Conservation (phyloP, 2,113 vertebrate species). For the Salvator merianae region DNA sequence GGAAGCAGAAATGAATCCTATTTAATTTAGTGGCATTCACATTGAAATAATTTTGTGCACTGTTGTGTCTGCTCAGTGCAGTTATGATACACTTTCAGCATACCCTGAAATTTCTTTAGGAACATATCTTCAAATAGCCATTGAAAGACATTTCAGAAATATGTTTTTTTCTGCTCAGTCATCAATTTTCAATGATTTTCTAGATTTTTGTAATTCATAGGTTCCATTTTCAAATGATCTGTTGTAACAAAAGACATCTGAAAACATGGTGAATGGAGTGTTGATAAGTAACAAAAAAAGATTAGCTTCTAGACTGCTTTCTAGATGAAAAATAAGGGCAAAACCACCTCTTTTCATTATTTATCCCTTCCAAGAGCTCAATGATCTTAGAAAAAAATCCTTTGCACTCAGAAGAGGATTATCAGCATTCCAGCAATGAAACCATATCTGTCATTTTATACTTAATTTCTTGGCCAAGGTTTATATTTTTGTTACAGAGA, state of each 20-base stretch:
- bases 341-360: not conserved
- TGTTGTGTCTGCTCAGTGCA: not conserved
- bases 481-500: not conserved
- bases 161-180: not conserved
- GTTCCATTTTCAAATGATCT: not conserved
- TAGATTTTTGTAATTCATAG: not conserved
- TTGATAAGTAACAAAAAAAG: conserved; percentile 2
- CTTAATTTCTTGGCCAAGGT: not conserved
- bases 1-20: not conserved
- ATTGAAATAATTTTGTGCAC: not conserved
- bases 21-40: not conserved
- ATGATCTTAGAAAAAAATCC: not conserved
- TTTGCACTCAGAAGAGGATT: conserved; percentile 3
- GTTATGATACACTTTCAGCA: not conserved
- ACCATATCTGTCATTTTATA: not conserved
- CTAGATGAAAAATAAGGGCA: not conserved
- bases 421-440: not conserved
- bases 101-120: not conserved
- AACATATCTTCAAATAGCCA: not conserved
- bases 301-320: not conserved
- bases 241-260: not conserved
- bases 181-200: not conserved
- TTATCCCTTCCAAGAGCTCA: not conserved
- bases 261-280: not conserved
- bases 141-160: not conserved